Evolutionary conservation across 2,888 invertebrate species (phyloP).

Genomic region (Nymphalis urticae): DNA sequence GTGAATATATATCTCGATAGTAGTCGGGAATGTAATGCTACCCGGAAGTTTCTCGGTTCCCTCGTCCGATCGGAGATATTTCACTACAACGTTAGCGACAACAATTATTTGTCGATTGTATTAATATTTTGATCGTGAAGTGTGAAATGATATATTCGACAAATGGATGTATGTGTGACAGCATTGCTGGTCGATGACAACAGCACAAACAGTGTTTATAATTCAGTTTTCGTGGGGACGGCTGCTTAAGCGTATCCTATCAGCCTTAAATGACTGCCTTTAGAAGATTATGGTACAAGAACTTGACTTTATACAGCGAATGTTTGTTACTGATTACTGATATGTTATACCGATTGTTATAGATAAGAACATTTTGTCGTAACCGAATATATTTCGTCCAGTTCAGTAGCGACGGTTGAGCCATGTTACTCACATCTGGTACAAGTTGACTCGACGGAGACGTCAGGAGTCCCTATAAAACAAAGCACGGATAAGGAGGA

Average conservation of each 20-base stretch:
- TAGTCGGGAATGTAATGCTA: slow-evolving; percentile 11
- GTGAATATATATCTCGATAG: not conserved
- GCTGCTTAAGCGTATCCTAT: slow-evolving; percentile 11
- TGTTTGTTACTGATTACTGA: slow-evolving; percentile 23
- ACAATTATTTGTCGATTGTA: slow-evolving; percentile 5
- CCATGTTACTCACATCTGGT: slow-evolving; percentile 27
- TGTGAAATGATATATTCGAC: slow-evolving; percentile 1
- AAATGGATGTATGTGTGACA: not conserved
- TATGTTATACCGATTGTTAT: slow-evolving; percentile 27
- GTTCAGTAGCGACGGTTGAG: slow-evolving; percentile 31
- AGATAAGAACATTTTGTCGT: slow-evolving; percentile 16
- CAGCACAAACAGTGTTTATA: slow-evolving; percentile 4
- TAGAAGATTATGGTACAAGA: slow-evolving; percentile 38
- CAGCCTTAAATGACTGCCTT: slow-evolving; percentile 39
- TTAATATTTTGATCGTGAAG: slow-evolving; percentile 1
- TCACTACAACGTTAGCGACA: slow-evolving; percentile 12
- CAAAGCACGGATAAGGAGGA: slow-evolving; percentile 14
- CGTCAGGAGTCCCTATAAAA: slow-evolving; percentile 6
- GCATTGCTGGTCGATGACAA: slow-evolving; percentile 1
- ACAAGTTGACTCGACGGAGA: slow-evolving; percentile 30
- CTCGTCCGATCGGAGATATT: slow-evolving; percentile 9
- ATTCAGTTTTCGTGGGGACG: slow-evolving; percentile 7
- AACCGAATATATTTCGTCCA: slow-evolving; percentile 27
- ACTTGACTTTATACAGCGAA: slow-evolving; percentile 38
- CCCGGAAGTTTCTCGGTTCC: slow-evolving; percentile 5